Evolutionary conservation across 2,888 invertebrate genomes (phyloP), one percentile per base, ranked within the genome.

Genomic region (Polymixis flavicincta): DNA sequence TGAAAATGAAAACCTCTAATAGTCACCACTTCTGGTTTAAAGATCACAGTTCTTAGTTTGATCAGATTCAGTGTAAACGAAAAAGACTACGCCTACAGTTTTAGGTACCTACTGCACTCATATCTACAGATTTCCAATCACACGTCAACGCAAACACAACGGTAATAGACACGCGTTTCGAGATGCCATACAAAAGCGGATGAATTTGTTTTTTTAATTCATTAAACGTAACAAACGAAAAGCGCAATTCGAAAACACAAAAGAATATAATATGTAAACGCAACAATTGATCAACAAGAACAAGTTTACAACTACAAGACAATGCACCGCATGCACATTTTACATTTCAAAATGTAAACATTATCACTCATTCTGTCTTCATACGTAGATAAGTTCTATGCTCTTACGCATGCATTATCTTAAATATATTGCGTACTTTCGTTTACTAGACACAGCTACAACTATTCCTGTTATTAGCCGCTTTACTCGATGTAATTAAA

Each of bases 391-490:
- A 79, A 66, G 66, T 75, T 82, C 71, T 75, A 67, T 67, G 69
- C 67, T 63, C 60, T 63, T 28, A 71, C 63, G 79, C 79, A 82
- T 82, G 60, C 61, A 67, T 82, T 82, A 82, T 76, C 55, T 63
- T 76, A 70, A 82, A 82, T 82, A 82, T 82, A 82, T 72, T 79
- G 45, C 71, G 69, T 72, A 75, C 72, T 70, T 76, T 80, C 76
- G 65, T 80, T 80, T 71, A 83, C 67, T 73, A 76, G 70, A 68
- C 66, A 68, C 66, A 25, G 52, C 64, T 76, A 68, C 75, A 83
- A 82, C 80, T 80, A 83, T 76, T 80, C 76, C 76, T 83, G 76
- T 83, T 80, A 80, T 76, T 76, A 80, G 50, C 64, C 45, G 71
- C 70, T 74, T 60, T 77, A 69, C 73, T 42, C 73, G 60, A 59